These are phyloP conservation scores for Fistularia tabacaria DNA, from an alignment of 2,797 vertebrate species.

Conservation along the genomic window DNA sequence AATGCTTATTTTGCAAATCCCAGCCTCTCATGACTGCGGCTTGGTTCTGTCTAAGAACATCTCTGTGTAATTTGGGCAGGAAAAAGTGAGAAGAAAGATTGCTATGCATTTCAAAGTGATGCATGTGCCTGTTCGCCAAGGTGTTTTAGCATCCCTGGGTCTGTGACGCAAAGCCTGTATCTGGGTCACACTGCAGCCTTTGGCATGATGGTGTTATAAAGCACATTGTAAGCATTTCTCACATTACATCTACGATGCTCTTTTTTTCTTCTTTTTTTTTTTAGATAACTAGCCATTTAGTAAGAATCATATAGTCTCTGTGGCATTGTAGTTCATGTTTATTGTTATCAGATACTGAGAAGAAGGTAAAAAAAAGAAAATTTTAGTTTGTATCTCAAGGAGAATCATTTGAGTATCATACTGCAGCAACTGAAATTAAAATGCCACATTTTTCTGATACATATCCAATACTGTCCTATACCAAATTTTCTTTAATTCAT, in stretches of 20 bases:
- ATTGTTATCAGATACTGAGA: too few relatives aligned
- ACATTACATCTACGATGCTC: conserved; percentile 9
- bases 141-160: conserved; percentile 13
- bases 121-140: conserved; percentile 17
- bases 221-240: conserved; percentile 49
- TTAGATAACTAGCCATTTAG: background rate
- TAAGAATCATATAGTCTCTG: too few relatives aligned
- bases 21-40: background rate
- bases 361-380: too few relatives aligned
- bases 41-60: background rate
- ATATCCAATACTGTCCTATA: too few relatives aligned
- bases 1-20: background rate
- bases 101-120: conserved; percentile 35
- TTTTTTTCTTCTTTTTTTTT: background rate
- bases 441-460: too few relatives aligned
- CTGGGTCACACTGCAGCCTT: conserved; percentile 56
- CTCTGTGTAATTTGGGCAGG: conserved; percentile 5
- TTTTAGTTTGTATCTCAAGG: too few relatives aligned
- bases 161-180: conserved; percentile 38
- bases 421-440: too few relatives aligned
- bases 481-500: too few relatives aligned
- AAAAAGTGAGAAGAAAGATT: conserved; percentile 2
- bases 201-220: conserved; percentile 47
- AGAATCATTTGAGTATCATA: too few relatives aligned
- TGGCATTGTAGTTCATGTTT: too few relatives aligned